Evolutionary conservation across 2,113 vertebrate species (phyloP), one percentile per base, ranked within the genome.

Genomic region (Apus apus): DNA sequence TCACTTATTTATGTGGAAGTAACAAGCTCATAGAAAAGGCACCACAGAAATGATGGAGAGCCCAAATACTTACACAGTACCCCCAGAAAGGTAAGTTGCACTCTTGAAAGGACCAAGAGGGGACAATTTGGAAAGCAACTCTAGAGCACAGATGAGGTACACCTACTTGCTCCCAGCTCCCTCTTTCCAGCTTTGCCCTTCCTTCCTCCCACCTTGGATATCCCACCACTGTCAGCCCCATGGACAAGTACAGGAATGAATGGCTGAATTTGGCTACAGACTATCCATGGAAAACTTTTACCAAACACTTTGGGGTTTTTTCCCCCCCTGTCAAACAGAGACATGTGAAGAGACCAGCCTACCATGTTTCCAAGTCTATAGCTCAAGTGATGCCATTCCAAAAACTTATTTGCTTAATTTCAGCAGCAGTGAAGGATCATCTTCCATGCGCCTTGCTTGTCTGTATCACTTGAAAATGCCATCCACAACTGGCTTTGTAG

Each of bases 191-290:
- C 13, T 60, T 73, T 25, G 79, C 16, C 15, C 22, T 81, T 87
- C 54, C 26, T 46, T 74, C 43, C 46, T 36, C n/a, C 23, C 43
- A 30, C 27, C 26, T 66, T n/a, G 21, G 23, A 56, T 2, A 9
- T 48, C 53, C 53, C n/a, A 38, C 22, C 57, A 27, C 27, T 25
- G 38, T 3, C 68, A 74, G 56, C 32, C 56, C 43, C 5, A 6
- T 1, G 2, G 77, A 51, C 1, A 1, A 68, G 12, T 0, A 2
- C 53, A 30, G 10, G 25, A 90, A 71, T 3, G 2, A 80, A 65
- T 2, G 8, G 30, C 40, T 89, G 19, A 73, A 89, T 34, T 0
- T 62, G 6, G 19, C 16, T 40, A 29, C 32, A 64, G 43, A n/a
- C 45, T n/a, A 40, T 22, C 38, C 15, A 7, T 1, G 15, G 17